Evolutionary conservation across 2,797 vertebrate species (phyloP).

Genomic region (Chiloscyllium punctatum): DNA sequence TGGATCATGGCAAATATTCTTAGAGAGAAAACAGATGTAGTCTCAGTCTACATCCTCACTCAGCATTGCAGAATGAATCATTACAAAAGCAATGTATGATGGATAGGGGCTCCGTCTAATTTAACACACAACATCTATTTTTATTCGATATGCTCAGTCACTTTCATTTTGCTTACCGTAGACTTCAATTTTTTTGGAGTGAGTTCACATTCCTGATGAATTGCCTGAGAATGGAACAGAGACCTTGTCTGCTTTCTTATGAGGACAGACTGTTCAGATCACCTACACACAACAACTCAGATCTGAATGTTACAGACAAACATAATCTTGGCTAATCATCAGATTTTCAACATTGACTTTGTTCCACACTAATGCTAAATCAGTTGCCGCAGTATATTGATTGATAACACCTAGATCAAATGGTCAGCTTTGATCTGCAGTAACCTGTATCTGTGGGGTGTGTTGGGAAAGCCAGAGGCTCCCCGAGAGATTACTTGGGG

Average conservation of each 20-base stretch:
- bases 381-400: background rate
- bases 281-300: background rate
- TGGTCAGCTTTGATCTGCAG: background rate
- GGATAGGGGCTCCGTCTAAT: background rate
- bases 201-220: background rate
- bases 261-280: background rate
- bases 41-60: background rate
- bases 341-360: background rate
- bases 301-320: background rate
- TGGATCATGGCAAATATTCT: background rate
- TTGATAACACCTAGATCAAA: background rate
- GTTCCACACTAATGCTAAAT: background rate
- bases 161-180: background rate
- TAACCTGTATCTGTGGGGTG: background rate
- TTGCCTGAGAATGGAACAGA: background rate
- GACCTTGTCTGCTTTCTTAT: background rate
- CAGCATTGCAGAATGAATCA: background rate
- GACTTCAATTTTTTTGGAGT: background rate
- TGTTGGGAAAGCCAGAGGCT: background rate
- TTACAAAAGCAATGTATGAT: background rate
- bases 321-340: background rate
- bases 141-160: background rate
- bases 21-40: background rate
- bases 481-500: background rate
- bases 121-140: background rate